phyloP scores from a whole-genome alignment of 2,797 vertebrate genomes.

The Esox lucius region DNA sequence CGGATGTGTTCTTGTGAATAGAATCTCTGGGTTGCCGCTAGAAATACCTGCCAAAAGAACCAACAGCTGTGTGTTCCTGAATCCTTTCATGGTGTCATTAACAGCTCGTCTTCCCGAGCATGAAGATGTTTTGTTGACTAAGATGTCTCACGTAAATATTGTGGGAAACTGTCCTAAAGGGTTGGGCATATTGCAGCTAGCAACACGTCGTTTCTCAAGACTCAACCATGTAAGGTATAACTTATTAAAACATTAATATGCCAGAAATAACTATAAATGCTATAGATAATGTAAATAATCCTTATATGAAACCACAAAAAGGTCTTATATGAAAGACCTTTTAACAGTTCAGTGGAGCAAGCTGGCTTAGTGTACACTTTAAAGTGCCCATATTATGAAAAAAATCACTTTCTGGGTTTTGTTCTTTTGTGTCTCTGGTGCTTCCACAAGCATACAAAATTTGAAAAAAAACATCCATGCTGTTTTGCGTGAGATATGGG shows the following conservation, averaged over 20 bases:
- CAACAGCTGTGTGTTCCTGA: neutral
- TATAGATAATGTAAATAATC: too few species aligned
- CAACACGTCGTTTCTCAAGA: neutral
- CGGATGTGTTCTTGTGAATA: constrained; percentile 47
- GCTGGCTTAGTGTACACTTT: neutral
- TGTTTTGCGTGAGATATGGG: too few species aligned
- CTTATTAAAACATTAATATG: neutral
- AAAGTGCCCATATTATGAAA: too few species aligned
- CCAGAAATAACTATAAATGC: neutral
- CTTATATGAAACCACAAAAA: neutral
- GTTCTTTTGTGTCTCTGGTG: too few species aligned
- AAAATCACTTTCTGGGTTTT: too few species aligned
- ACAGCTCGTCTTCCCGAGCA: neutral
- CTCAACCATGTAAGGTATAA: neutral
- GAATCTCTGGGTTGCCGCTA: constrained; percentile 25
- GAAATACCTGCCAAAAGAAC: constrained; percentile 21
- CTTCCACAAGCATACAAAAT: too few species aligned
- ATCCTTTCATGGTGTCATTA: neutral
- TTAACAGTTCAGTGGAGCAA: neutral
- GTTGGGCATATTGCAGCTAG: neutral
- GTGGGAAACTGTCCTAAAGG: neutral
- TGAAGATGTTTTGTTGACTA: neutral
- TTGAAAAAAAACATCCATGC: too few species aligned
- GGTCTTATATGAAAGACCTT: neutral
- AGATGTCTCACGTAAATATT: neutral